phyloP scores from a whole-genome alignment of 2,888 invertebrate species.

The Gerosis bhagava region DNA sequence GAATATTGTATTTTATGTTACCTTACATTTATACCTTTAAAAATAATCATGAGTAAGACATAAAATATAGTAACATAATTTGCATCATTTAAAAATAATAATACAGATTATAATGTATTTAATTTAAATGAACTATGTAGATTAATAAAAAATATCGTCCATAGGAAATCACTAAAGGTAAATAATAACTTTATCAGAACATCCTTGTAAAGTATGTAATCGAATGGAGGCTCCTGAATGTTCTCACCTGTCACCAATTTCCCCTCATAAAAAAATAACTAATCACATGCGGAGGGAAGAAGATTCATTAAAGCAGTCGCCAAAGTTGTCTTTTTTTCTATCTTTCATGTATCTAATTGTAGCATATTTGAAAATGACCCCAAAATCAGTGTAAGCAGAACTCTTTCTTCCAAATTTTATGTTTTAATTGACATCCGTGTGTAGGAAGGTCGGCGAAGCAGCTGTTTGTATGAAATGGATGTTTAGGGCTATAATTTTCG shows the following conservation, averaged over 20 bases:
- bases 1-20: no score
- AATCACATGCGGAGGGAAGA: conserved; percentile 58
- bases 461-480: conserved; percentile 70
- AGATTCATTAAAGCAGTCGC: conserved; percentile 56
- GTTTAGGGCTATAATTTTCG: conserved; percentile 64
- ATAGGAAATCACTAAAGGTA: conserved; percentile 42
- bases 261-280: conserved; percentile 53
- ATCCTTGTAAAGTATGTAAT: conserved; percentile 11
- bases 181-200: conserved; percentile 54
- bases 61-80: no score
- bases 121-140: no score
- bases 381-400: conserved; percentile 33
- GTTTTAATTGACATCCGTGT: conserved; percentile 67
- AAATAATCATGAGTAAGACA: no score
- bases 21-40: no score
- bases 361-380: conserved; percentile 33
- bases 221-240: conserved; percentile 5
- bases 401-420: conserved; percentile 32
- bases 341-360: no score
- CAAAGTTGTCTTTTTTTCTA: conserved; percentile 4
- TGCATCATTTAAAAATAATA: no score
- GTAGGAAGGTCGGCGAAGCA: conserved; percentile 64
- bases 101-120: no score
- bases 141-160: no score
- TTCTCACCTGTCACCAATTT: conserved; percentile 60